Conservation (phyloP, 2,888 invertebrate species). For the Chamaedrilus cognettii region DNA sequence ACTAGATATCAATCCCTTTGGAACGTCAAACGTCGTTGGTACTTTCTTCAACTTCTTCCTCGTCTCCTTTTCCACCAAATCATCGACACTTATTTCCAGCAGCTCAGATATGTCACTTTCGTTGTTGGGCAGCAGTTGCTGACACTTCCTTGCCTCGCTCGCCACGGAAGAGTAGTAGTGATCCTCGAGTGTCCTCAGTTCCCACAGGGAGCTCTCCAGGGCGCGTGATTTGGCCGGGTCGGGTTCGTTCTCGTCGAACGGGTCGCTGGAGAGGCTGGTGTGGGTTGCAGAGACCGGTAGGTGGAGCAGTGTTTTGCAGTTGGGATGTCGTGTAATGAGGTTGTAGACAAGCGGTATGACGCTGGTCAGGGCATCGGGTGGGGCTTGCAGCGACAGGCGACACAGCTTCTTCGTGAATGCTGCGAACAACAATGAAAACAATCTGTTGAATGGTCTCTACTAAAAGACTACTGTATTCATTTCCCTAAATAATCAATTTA, state of each 20-base stretch:
- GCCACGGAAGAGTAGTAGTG: constrained; percentile 75
- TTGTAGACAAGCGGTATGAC: constrained; percentile 74
- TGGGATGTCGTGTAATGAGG: constrained; percentile 79
- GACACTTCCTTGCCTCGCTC: constrained; percentile 73
- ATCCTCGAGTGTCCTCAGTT: constrained; percentile 74
- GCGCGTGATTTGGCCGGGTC: constrained; percentile 81
- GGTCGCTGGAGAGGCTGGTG: constrained; percentile 66
- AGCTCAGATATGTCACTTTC: constrained; percentile 62
- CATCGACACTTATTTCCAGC: neutral
- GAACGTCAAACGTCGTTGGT: neutral
- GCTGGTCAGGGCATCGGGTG: constrained; percentile 62
- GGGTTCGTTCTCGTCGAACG: constrained; percentile 80
- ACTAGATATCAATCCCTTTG: neutral
- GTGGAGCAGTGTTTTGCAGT: constrained; percentile 50
- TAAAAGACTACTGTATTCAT: no score
- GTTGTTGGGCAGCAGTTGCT: constrained; percentile 68
- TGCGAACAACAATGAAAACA: constrained; percentile 69
- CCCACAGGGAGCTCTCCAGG: constrained; percentile 89
- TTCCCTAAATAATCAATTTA: no score
- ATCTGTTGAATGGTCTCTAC: no score
- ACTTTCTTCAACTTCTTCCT: constrained; percentile 6
- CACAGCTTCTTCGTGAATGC: constrained; percentile 90
- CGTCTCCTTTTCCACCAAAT: neutral
- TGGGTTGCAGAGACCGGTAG: constrained; percentile 37
- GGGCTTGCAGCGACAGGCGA: constrained; percentile 80